Evolutionary conservation across 2,888 invertebrate genomes (phyloP), one percentile per base, ranked within the genome.

Genomic region (Drosophila kambysellisi): DNA sequence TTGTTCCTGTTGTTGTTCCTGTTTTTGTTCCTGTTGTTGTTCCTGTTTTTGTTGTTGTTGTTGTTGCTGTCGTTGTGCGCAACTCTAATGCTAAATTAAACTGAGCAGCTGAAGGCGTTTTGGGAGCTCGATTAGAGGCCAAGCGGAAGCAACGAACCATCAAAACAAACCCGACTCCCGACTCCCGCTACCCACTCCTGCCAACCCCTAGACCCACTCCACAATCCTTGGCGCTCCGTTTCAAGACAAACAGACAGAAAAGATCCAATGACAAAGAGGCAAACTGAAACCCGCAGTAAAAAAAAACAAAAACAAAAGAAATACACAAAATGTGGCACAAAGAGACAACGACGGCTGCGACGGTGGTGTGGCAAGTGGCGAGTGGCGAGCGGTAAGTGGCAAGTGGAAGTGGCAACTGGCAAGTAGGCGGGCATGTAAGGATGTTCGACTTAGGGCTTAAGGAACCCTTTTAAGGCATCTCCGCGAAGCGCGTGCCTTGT

Each of bases 71-170:
- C 46, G 30, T 43, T 50, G 20, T 57, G 39, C 65, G 63, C 80
- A 62, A 61, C 62, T 74, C 79, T 80, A 81, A 80, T 80, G 79
- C 77, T 64, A 79, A 81, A 79, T 79, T 79, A 81, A 81, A 70
- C 77, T 67, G 73, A 81, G 69, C 81, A 70, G 73, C 79, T 81
- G 60, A 81, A 76, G 81, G 81, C 79, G 78, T 78, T 76, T 61
- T 61, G 78, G 81, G 63, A 81, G 68, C 65, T 54, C 81, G 77
- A 81, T 76, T 79, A 81, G 81, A 81, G 78, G 81, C 68, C 77
- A 69, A 69, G 54, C 73, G 76, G 76, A 79, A 81, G 78, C 76
- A 50, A 25, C 65, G n/a, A 70, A 29, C 48, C 46, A 29, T 46
- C 46, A 46, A 39, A 46, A 43, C 43, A 20, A 43, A 20, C 20